These are phyloP conservation scores for Atta colombica DNA, from an alignment of 1,140 invertebrate species.

Conservation along the genomic window DNA sequence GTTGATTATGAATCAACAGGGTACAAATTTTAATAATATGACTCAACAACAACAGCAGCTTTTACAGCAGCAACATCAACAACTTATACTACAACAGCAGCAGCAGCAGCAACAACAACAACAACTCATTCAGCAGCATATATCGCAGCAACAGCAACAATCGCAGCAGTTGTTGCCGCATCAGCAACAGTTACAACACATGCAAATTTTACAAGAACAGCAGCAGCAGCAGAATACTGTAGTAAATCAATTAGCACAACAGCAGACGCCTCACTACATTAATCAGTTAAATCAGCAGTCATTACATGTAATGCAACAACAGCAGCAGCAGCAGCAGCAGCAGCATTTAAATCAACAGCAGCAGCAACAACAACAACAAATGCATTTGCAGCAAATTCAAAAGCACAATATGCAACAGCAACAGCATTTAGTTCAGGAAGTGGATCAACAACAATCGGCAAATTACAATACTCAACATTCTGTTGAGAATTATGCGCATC, in stretches of 20 bases:
- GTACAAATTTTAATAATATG: slow-evolving; percentile 81
- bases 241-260: slow-evolving; percentile 81
- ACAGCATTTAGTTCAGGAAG: slow-evolving; percentile 79
- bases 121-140: slow-evolving; percentile 81
- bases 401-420: slow-evolving; percentile 83
- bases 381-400: slow-evolving; percentile 82
- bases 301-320: slow-evolving; percentile 78
- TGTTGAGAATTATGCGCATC: slow-evolving; percentile 81
- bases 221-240: slow-evolving; percentile 79
- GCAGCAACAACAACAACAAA: slow-evolving; percentile 78
- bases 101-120: slow-evolving; percentile 59
- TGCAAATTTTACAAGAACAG: slow-evolving; percentile 81
- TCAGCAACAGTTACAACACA: slow-evolving; percentile 81
- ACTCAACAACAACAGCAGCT: slow-evolving; percentile 77
- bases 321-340: slow-evolving; percentile 68
- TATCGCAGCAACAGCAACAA: slow-evolving; percentile 77
- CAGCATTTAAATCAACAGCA: slow-evolving; percentile 78
- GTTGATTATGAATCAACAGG: slow-evolving; percentile 84
- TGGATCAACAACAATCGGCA: slow-evolving; percentile 78
- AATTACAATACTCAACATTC: slow-evolving; percentile 80
- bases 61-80: slow-evolving; percentile 78
- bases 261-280: slow-evolving; percentile 77
- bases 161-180: slow-evolving; percentile 76
- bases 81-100: slow-evolving; percentile 80
- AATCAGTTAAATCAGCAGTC: slow-evolving; percentile 80